phyloP scores from a whole-genome alignment of 2,113 vertebrate genomes.

The Dipodomys stephensi region DNA sequence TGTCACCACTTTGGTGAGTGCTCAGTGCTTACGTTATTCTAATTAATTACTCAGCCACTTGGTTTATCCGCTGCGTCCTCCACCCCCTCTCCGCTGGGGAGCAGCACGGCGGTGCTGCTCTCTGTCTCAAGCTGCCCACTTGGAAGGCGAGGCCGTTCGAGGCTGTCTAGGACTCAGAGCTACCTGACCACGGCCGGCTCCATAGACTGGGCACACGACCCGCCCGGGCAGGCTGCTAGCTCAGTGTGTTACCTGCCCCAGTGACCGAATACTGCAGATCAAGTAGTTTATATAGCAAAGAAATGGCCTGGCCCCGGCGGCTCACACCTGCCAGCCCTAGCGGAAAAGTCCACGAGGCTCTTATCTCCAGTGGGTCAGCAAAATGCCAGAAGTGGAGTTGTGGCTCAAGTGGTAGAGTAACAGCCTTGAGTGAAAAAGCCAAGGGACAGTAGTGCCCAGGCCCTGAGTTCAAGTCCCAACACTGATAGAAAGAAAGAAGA shows the following conservation, averaged over 20 bases:
- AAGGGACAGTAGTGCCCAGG: background rate
- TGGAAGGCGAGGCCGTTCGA: background rate
- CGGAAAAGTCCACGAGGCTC: too few relatives aligned
- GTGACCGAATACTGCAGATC: background rate
- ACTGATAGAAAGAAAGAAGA: background rate
- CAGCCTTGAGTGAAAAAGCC: background rate
- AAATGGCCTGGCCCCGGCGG: background rate
- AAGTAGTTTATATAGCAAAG: background rate
- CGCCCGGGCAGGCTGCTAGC: background rate
- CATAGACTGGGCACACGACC: background rate
- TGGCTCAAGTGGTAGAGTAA: background rate
- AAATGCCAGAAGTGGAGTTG: background rate
- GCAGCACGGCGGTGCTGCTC: background rate
- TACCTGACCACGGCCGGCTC: background rate
- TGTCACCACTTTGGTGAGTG: constrained; percentile 76
- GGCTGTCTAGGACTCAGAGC: fast-evolving
- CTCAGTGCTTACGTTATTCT: constrained; percentile 61
- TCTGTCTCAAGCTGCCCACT: background rate
- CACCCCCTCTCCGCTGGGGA: background rate
- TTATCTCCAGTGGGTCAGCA: too few relatives aligned
- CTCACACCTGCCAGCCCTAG: too few relatives aligned
- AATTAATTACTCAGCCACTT: constrained; percentile 73
- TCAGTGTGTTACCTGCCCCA: background rate
- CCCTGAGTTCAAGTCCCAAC: background rate
- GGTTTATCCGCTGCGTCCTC: constrained; percentile 50